These are phyloP conservation scores for Orbicella faveolata DNA, from an alignment of 64 coral and sea anemone genomes.

Conservation along the genomic window DNA sequence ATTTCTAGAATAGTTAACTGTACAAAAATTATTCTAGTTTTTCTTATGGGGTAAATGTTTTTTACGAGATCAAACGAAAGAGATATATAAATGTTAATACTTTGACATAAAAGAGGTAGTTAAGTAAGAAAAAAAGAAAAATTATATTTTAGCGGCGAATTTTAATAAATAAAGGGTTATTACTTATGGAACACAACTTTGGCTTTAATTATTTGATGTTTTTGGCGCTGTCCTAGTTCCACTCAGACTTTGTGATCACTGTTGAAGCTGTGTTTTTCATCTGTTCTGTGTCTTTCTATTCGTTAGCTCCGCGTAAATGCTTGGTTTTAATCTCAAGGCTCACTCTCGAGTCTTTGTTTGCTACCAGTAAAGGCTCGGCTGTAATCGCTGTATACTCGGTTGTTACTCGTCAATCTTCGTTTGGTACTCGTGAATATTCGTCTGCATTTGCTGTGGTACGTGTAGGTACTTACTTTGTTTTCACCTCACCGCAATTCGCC, in stretches of 20 bases:
- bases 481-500: no score
- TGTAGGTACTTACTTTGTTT: no score
- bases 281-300: neutral
- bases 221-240: neutral
- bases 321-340: no score
- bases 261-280: neutral
- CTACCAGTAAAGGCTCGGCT: no score
- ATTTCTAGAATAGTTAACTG: neutral
- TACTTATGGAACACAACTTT: neutral
- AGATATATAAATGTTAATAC: neutral
- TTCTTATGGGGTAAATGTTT: neutral
- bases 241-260: neutral
- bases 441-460: no score
- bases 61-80: conserved; percentile 12
- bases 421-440: no score
- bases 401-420: no score
- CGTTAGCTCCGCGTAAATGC: no score
- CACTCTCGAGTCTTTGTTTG: no score
- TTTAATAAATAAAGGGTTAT: conserved; percentile 12
- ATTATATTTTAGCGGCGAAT: conserved; percentile 13
- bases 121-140: neutral
- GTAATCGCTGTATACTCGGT: no score
- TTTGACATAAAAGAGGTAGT: neutral
- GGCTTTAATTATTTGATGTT: neutral
- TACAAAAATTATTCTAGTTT: neutral